Evolutionary conservation across 1,140 invertebrate genomes (phyloP).

Genomic region (Leptoteleia sp.): DNA sequence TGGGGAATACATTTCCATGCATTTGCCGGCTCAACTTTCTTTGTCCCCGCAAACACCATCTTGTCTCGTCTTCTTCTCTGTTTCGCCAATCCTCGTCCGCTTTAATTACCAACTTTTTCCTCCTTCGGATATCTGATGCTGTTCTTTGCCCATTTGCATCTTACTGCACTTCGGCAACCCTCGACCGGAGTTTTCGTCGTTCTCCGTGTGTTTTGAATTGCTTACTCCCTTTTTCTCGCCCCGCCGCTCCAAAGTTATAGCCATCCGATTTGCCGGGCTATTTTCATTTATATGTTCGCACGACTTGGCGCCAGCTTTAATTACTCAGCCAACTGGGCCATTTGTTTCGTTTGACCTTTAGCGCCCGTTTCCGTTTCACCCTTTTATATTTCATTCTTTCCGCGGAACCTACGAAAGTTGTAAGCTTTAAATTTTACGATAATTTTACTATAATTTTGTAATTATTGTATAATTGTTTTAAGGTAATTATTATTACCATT

Average conservation of each 20-base stretch:
- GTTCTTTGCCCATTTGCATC: slow-evolving; percentile 59
- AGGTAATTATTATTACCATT: too few species aligned
- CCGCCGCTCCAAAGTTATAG: slow-evolving; percentile 2
- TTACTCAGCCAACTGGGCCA: too few species aligned
- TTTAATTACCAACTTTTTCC: slow-evolving; percentile 69
- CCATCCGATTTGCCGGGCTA: slow-evolving; percentile 6
- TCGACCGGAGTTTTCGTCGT: slow-evolving; percentile 11
- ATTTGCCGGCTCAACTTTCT: slow-evolving; percentile 73
- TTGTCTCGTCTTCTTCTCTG: slow-evolving; percentile 50
- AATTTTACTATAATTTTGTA: too few species aligned
- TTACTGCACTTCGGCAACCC: slow-evolving; percentile 45
- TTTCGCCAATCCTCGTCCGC: slow-evolving; percentile 61
- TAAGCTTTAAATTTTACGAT: too few species aligned
- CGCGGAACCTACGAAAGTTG: too few species aligned
- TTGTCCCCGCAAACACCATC: slow-evolving; percentile 58
- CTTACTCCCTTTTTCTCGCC: slow-evolving; percentile 25
- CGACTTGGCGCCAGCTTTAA: too few species aligned
- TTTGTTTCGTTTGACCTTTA: too few species aligned
- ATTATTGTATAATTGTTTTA: too few species aligned
- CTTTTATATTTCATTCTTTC: too few species aligned
- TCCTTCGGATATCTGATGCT: slow-evolving; percentile 53
- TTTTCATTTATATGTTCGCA: too few species aligned
- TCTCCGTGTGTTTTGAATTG: slow-evolving; percentile 33
- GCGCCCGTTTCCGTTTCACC: too few species aligned
- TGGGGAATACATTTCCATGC: slow-evolving; percentile 80